Conservation (phyloP, 2,888 invertebrate genomes). For the Nephrotoma flavescens region DNA sequence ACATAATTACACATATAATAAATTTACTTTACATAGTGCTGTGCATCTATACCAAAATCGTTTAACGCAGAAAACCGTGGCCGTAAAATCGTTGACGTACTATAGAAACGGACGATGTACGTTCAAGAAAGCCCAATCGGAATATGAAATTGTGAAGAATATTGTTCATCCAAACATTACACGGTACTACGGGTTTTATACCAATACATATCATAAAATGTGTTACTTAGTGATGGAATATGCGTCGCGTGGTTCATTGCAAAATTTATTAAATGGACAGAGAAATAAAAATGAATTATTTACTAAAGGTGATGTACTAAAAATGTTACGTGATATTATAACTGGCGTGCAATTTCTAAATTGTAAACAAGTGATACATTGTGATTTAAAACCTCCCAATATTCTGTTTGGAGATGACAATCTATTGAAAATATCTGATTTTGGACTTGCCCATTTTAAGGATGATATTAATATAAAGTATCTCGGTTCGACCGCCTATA, state of each 20-base stretch:
- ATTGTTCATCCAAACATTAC: slow-evolving; percentile 27
- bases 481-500: slow-evolving; percentile 44
- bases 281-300: neutral
- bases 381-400: slow-evolving; percentile 14
- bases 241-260: slow-evolving; percentile 24
- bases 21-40: neutral
- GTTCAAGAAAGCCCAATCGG: neutral
- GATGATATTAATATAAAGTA: slow-evolving; percentile 16
- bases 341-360: slow-evolving; percentile 30
- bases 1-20: neutral
- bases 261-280: slow-evolving; percentile 17
- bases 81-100: neutral
- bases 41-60: neutral
- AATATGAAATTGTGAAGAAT: slow-evolving; percentile 27
- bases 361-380: slow-evolving; percentile 20
- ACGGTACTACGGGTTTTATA: slow-evolving; percentile 22
- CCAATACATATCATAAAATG: slow-evolving; percentile 15
- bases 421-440: slow-evolving; percentile 13
- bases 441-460: slow-evolving; percentile 15
- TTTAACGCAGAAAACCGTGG: neutral
- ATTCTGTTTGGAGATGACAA: slow-evolving; percentile 9
- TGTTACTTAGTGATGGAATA: slow-evolving; percentile 30
- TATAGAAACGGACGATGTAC: neutral
- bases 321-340: slow-evolving; percentile 27
- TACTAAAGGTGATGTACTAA: neutral